Base-by-base conservation (phyloP, 2,888 invertebrate species). In the Anthoptus insignis region DNA sequence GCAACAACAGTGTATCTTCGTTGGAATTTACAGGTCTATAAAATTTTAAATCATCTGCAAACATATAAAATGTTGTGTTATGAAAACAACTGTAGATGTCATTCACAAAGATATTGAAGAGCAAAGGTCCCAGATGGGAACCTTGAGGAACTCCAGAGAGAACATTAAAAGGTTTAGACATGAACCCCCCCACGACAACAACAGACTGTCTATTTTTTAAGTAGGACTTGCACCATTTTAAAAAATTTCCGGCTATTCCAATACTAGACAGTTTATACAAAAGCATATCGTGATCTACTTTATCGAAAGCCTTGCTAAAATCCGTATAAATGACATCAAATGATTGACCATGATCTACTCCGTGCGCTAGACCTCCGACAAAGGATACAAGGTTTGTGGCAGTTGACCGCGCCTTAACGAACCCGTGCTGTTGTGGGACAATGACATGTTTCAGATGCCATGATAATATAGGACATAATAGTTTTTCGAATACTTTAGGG, bases 351-450 rank as follows among this genome's bases (percentile, higher is more conserved):
- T 19, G 14, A 42, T 72, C 73, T 1, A 73, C 11, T 0, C 16
- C 11, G 21, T 60, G 53, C 13, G 57, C 37, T 1, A 73, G 9
- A 24, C 54, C 27, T 27, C 68, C 37, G 7, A 63, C 63, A 63
- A 56, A 49, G 4, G 49, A 56, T 49, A 63, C 4, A 11, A 73
- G 16, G 29, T 72, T 73, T 0, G 68, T 67, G 2, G 39, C 6
- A 0, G 71, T 71, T 0, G 71, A 73, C 14, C 66, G 63, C 0
- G 8, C 19, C 24, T 60, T 60, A 1, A 70, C 39, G 45, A 75
- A 75, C 0, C 72, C 72, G 45, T 72, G 74, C 32, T 72, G 72
- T 3, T 64, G 8, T 2, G n/a, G 13, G n/a, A 16, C 59, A 4
- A 73, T 39, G 8, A 56, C n/a, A 1, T 47, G 29, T 47, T 56